Conservation (phyloP, 2,113 vertebrate species). For the Notothenia rossii region DNA sequence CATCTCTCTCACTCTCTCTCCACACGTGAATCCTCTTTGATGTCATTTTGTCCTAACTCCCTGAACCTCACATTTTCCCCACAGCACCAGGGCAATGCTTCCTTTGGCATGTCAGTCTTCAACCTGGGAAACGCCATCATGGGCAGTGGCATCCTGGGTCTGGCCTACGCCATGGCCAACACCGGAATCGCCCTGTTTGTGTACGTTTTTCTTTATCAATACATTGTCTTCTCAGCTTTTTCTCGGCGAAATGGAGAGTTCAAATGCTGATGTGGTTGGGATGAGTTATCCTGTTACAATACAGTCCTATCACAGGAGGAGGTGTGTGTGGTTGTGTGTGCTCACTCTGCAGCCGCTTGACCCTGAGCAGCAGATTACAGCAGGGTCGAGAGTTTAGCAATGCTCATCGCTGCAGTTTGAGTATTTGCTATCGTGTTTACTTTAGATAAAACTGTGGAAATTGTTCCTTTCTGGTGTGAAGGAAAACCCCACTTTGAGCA, state of each 20-base stretch:
- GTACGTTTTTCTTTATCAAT: constrained; percentile 84
- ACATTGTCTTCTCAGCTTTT: not conserved
- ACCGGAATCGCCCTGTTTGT: constrained; percentile 98
- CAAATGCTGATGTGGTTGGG: not conserved
- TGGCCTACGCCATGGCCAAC: constrained; percentile 99
- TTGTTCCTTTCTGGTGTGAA: not conserved
- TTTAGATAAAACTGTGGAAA: constrained; percentile 15
- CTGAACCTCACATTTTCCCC: not conserved
- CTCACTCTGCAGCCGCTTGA: constrained; percentile 9
- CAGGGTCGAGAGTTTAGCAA: constrained; percentile 21
- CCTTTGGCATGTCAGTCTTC: constrained; percentile 99
- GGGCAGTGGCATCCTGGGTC: constrained; percentile 97
- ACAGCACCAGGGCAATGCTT: constrained; percentile 93
- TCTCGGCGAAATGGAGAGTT: too few relatives aligned
- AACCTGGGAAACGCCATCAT: constrained; percentile 99
- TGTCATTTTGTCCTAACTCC: not conserved
- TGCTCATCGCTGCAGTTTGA: not conserved
- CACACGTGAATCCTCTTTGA: accelerated
- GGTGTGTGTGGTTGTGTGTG: constrained; percentile 6
- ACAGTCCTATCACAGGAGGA: not conserved
- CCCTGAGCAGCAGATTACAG: constrained; percentile 38
- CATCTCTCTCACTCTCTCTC: not conserved
- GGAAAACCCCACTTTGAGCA: not conserved
- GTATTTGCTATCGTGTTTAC: constrained; percentile 23
- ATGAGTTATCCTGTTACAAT: not conserved